Percentiles rank a stretch among this genome's conserved stretches.
These are phyloP conservation scores for Otocyon megalotis DNA, from an alignment of 2,113 vertebrate species.

Conservation along the genomic window DNA sequence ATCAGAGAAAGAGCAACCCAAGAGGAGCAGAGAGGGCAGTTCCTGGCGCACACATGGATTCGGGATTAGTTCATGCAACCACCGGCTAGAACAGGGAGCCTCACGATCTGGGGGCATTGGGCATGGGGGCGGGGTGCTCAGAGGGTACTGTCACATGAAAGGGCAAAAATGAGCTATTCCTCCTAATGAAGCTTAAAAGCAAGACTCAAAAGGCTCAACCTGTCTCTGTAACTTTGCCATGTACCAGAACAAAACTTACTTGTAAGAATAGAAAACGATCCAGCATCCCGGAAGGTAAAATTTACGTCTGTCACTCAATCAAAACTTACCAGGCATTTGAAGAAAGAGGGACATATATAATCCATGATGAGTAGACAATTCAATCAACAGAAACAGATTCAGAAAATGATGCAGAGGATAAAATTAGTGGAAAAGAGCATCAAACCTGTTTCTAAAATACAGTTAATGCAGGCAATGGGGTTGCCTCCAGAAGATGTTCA, in stretches of 20 bases:
- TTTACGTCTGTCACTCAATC: background rate
- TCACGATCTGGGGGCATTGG: background rate
- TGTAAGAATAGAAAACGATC: background rate
- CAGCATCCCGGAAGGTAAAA: background rate
- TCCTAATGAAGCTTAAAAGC: background rate
- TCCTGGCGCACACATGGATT: background rate
- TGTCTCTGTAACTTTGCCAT: background rate
- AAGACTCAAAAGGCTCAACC: background rate
- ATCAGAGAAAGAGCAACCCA: background rate
- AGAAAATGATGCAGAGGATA: background rate
- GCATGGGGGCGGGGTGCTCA: no score
- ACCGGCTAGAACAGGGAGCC: no score
- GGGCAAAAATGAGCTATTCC: background rate
- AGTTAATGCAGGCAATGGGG: background rate
- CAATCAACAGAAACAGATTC: background rate
- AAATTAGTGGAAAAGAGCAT: background rate
- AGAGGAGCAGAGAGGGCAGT: background rate
- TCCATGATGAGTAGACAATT: background rate
- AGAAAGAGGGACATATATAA: background rate
- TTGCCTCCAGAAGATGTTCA: background rate
- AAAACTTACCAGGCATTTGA: background rate
- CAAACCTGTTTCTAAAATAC: background rate
- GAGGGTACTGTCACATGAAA: background rate
- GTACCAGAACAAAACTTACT: no score
- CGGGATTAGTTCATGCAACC: background rate